A percentile compares a stretch with the other conserved stretches of the same genome.
Evolutionary conservation across 2,113 vertebrate species (phyloP).

Genomic region (Salvelinus namaycush): DNA sequence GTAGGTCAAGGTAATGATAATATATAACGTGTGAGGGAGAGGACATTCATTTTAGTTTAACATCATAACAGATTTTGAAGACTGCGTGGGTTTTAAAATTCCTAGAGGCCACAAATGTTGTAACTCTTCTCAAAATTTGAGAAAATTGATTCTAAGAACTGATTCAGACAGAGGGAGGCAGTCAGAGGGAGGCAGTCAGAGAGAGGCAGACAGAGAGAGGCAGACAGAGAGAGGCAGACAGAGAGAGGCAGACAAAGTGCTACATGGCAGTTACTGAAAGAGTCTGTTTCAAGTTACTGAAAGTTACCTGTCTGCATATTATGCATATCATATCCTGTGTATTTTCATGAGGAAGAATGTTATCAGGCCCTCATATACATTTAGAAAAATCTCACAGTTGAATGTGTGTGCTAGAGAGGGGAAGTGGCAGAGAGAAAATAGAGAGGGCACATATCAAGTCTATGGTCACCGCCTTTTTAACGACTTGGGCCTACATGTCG

Average conservation of each 20-base stretch:
- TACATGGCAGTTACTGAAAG: not conserved
- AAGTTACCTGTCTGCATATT: no score
- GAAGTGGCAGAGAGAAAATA: no score
- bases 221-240: conserved; percentile 1
- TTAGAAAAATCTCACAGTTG: no score
- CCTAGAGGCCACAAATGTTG: conserved; percentile 18
- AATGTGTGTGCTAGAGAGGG: no score
- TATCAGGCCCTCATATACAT: no score
- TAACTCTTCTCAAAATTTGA: conserved; percentile 14
- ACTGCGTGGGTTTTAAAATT: conserved; percentile 33
- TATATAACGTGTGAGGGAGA: conserved; percentile 52
- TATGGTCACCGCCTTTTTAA: no score
- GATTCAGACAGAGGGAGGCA: not conserved
- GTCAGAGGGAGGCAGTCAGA: not conserved
- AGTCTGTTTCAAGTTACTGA: no score
- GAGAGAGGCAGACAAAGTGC: not conserved
- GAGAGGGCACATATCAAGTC: no score
- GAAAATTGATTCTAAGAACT: not conserved
- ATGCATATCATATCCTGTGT: not conserved
- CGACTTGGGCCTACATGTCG: no score
- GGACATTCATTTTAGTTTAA: not conserved
- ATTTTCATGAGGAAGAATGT: no score
- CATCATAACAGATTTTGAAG: no score
- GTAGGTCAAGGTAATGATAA: conserved; percentile 72
- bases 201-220: not conserved